phyloP scores from a whole-genome alignment of 2,888 invertebrate species.

The Aelia acuminata region DNA sequence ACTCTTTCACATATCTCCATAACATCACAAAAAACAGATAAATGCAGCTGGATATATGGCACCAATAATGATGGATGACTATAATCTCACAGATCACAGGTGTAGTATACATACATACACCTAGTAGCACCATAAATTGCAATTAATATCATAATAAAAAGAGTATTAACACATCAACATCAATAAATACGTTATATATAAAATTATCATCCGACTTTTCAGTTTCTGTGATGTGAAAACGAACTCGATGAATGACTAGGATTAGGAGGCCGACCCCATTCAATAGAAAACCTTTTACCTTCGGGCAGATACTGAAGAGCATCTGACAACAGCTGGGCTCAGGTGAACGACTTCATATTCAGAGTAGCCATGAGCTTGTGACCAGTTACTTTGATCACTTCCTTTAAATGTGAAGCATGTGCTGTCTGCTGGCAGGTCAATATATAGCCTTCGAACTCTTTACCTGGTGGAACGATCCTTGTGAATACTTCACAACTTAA shows the following conservation, averaged over 20 bases:
- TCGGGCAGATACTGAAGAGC: conserved; percentile 57
- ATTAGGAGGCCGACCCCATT: conserved; percentile 49
- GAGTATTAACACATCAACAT: background rate
- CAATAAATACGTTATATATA: background rate
- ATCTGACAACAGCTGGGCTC: conserved; percentile 58
- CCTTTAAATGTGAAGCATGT: conserved; percentile 75
- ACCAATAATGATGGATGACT: conserved; percentile 10
- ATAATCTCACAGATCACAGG: background rate
- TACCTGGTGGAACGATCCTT: conserved; percentile 70
- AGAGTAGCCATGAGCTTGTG: conserved; percentile 63
- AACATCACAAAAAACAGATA: background rate
- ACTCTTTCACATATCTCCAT: background rate
- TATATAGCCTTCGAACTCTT: conserved; percentile 69
- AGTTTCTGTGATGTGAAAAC: conserved; percentile 14
- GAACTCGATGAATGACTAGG: conserved; percentile 31
- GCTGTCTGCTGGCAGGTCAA: conserved; percentile 73
- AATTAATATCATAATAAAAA: background rate
- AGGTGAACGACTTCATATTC: conserved; percentile 70
- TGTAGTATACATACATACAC: no score
- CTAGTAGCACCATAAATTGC: conserved; percentile 13
- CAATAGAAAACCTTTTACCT: conserved; percentile 49
- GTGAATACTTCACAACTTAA: conserved; percentile 70
- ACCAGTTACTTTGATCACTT: conserved; percentile 71
- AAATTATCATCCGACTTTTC: background rate
- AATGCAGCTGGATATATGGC: background rate